phyloP scores from a whole-genome alignment of 2,888 invertebrate genomes.

The Dryomyza anilis region DNA sequence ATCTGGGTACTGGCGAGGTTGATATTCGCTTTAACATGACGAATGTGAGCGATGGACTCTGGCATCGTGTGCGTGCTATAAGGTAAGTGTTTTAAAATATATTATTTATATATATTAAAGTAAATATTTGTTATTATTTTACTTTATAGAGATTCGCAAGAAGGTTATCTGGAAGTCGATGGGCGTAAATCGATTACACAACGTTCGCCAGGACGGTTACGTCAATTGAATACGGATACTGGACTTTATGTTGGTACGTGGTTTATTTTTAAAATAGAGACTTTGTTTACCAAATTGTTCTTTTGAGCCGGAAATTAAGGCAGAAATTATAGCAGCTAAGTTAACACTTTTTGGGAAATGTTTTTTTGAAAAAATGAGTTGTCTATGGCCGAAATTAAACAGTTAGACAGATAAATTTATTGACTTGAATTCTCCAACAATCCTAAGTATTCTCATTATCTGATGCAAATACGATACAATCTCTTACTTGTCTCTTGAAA shows the following conservation, averaged over 20 bases:
- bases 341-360: no score
- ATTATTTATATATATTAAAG: background rate
- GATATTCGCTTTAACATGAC: slow-evolving; percentile 83
- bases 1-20: slow-evolving; percentile 86
- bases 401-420: no score
- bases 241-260: slow-evolving; percentile 85
- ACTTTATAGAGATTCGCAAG: slow-evolving; percentile 75
- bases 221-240: slow-evolving; percentile 84
- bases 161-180: slow-evolving; percentile 88
- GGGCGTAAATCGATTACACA: slow-evolving; percentile 80
- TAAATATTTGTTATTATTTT: background rate
- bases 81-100: slow-evolving; percentile 63
- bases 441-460: no score
- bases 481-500: no score
- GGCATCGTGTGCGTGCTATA: slow-evolving; percentile 78
- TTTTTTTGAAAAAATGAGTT: no score
- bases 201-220: slow-evolving; percentile 82
- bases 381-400: no score
- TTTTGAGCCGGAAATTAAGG: no score
- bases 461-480: no score
- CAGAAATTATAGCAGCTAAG: no score
- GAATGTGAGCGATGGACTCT: slow-evolving; percentile 83
- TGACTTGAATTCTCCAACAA: no score
- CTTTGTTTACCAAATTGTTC: no score
- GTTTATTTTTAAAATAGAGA: slow-evolving; percentile 36